Evolutionary conservation across 2,113 vertebrate species (phyloP), one percentile per base, ranked within the genome.

Genomic region (Benitochromis conjunctus): DNA sequence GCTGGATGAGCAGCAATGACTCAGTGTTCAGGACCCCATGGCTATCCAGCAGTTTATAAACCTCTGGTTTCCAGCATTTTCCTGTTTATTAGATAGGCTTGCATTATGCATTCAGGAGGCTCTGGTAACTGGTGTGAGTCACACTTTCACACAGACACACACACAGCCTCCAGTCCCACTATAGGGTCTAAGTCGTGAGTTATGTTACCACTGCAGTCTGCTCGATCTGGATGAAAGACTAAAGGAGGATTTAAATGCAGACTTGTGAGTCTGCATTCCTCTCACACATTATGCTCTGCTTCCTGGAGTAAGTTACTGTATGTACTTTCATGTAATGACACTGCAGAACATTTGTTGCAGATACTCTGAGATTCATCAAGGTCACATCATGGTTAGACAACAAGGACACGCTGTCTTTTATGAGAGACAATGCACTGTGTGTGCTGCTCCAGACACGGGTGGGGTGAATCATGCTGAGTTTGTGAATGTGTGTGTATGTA

Each of bases 321-420:
- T n/a, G 26, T 34, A 12, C 57, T 48, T 48, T 66, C 11, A 31
- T 11, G 3, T 48, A 31, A 11, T 5, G 18, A n/a, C 41, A 69
- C n/a, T 81, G 79, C 79, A 82, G 31, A 82, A 66, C 53, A 24
- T 54, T 60, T 58, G 24, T 36, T 79, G 79, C 34, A 26, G 21
- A 74, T 74, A 26, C 14, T 19, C 66, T 51, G 64, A 21, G 71
- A 90, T 66, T 54, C 81, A 69, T 81, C 64, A 86, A 89, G 84
- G 83, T 88, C 58, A 86, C 82, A 24, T 55, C 19, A 9, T 21
- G 60, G 24, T 8, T 62, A 41, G 41, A 82, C 12, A 9, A 31
- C 48, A 79, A 84, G 57, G 82, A 81, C 69, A 78, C 53, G 3
- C n/a, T 84, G 46, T 82, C 81, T 87, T 77, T 83, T 29, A 78